Percentiles rank a stretch among this genome's conserved stretches.
Evolutionary conservation across 2,888 invertebrate species (phyloP).

Genomic region (Bruchidius siliquastri): DNA sequence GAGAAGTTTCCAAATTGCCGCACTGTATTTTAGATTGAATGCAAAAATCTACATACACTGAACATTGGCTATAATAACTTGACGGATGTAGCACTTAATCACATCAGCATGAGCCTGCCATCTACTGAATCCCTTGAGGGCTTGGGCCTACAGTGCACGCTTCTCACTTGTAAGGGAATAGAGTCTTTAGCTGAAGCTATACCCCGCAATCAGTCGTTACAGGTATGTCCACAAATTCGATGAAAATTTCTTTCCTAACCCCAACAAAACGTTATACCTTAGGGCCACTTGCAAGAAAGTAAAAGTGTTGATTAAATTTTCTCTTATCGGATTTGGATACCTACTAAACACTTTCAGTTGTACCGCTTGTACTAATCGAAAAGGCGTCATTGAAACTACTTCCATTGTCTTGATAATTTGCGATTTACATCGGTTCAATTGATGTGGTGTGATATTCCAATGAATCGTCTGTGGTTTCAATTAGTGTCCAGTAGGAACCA

Average conservation of each 20-base stretch:
- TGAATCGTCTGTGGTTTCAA: too few relatives aligned
- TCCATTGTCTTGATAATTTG: too few relatives aligned
- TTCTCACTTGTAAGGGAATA: constrained; percentile 41
- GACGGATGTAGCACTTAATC: constrained; percentile 37
- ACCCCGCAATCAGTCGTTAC: constrained; percentile 35
- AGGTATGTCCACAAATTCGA: constrained; percentile 25
- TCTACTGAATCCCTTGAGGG: constrained; percentile 36
- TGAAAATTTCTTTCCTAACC: not conserved
- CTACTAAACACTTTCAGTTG: too few relatives aligned
- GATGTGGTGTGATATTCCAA: too few relatives aligned
- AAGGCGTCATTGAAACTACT: too few relatives aligned
- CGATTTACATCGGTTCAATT: too few relatives aligned
- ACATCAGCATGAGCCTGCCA: constrained; percentile 32
- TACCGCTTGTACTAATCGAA: too few relatives aligned
- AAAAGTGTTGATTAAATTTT: too few relatives aligned
- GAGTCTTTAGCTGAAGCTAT: constrained; percentile 34
- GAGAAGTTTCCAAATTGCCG: not conserved
- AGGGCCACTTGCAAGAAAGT: too few relatives aligned
- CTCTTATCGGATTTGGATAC: too few relatives aligned
- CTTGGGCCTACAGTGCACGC: constrained; percentile 41
- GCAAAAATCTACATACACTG: constrained; percentile 39
- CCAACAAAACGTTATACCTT: too few relatives aligned
- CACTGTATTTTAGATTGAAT: constrained; percentile 33
- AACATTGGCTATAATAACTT: constrained; percentile 42
- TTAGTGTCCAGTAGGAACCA: too few relatives aligned